A percentile compares a stretch with the other conserved stretches of the same genome.
Evolutionary conservation across 2,797 vertebrate genomes (phyloP).

Genomic region (Chiroxiphia lanceolata): DNA sequence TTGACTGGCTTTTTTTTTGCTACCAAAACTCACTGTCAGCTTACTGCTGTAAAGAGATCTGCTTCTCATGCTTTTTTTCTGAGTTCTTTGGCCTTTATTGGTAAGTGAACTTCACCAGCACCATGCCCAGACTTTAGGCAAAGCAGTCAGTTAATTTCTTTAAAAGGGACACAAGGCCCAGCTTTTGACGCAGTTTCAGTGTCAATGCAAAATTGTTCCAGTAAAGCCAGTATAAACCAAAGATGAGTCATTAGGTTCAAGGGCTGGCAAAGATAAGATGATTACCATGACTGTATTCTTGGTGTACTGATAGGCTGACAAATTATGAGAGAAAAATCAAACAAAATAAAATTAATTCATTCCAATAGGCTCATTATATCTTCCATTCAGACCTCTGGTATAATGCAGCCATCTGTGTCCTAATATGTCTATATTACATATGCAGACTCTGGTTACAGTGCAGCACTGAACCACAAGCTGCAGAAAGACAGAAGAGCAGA

Average conservation of each 20-base stretch:
- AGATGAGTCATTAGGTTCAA: neutral
- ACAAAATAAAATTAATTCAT: neutral
- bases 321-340: neutral
- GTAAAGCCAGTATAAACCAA: neutral
- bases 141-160: neutral
- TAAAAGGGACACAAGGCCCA: neutral
- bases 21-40: neutral
- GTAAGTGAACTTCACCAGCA: neutral
- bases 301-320: neutral
- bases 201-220: neutral
- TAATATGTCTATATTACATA: too few species aligned
- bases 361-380: neutral
- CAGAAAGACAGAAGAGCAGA: neutral
- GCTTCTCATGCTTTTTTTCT: neutral
- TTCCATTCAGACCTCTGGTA: neutral
- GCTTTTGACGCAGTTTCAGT: neutral
- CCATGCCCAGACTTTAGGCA: neutral
- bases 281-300: neutral
- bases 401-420: neutral
- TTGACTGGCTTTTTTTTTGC: neutral
- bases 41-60: neutral
- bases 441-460: fast-evolving
- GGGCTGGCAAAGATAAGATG: neutral
- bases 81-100: neutral
- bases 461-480: fast-evolving